Evolutionary conservation across 1,140 invertebrate species (phyloP).

Genomic region (Aphelinus atriplicis): DNA sequence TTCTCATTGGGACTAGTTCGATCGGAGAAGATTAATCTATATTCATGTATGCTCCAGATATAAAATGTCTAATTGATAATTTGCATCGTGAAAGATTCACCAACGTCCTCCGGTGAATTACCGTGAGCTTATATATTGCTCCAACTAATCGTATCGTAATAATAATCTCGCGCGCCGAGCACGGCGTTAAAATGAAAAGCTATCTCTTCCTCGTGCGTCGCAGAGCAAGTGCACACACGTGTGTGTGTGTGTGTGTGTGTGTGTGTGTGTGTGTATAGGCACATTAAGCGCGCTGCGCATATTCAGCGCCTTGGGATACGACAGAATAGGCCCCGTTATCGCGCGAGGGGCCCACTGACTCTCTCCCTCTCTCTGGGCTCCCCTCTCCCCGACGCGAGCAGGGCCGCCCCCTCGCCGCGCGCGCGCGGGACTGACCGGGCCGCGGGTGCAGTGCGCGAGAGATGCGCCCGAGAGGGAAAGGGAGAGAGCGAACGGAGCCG

Average conservation of each 20-base stretch:
- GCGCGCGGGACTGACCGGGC: conserved; percentile 49
- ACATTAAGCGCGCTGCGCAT: conserved; percentile 23
- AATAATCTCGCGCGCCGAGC: too few relatives aligned
- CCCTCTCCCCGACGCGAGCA: neutral
- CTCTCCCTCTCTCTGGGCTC: conserved; percentile 41
- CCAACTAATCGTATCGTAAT: too few relatives aligned
- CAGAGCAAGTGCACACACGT: neutral
- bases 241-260: too few relatives aligned
- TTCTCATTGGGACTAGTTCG: too few relatives aligned
- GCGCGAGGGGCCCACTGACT: conserved; percentile 59
- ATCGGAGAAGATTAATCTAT: too few relatives aligned
- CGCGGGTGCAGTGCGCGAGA: neutral
- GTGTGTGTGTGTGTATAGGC: neutral
- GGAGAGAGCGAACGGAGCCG: conserved; percentile 8
- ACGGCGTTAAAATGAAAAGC: too few relatives aligned
- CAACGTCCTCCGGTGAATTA: too few relatives aligned
- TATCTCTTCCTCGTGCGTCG: neutral
- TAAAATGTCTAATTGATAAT: too few relatives aligned
- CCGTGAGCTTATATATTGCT: too few relatives aligned
- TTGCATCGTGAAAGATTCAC: too few relatives aligned
- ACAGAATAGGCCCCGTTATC: conserved; percentile 66
- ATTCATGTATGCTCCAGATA: too few relatives aligned
- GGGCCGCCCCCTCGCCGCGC: conserved; percentile 41
- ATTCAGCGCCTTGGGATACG: conserved; percentile 58
- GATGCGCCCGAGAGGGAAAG: conserved; percentile 46